These are phyloP conservation scores for Pentamera pediparva DNA, from an alignment of 53 echinoderm and acorn worm species.

Conservation along the genomic window DNA sequence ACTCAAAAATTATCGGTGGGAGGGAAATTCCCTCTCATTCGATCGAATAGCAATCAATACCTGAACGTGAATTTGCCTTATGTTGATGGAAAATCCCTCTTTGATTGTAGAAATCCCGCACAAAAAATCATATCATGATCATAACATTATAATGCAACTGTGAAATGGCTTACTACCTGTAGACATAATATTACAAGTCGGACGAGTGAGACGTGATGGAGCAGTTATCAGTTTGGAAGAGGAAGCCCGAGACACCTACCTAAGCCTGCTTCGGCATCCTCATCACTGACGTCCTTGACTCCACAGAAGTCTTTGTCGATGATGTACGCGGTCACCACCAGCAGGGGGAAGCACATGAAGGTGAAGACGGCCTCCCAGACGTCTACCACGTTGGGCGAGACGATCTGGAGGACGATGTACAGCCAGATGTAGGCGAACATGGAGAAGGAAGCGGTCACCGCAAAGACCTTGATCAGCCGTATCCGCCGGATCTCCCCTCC, in stretches of 20 bases:
- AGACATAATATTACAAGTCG: too few species aligned
- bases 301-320: slow-evolving; percentile 94
- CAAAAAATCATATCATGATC: too few species aligned
- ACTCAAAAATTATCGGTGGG: too few species aligned
- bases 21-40: too few species aligned
- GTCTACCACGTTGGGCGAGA: slow-evolving; percentile 60
- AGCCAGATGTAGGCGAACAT: slow-evolving; percentile 94
- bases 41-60: too few species aligned
- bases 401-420: slow-evolving; percentile 66
- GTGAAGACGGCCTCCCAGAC: slow-evolving; percentile 84
- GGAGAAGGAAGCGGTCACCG: slow-evolving; percentile 69
- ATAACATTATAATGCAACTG: too few species aligned
- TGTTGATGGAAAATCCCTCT: too few species aligned
- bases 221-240: too few species aligned
- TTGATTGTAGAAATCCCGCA: too few species aligned
- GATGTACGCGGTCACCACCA: slow-evolving; percentile 78
- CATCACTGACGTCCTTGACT: slow-evolving; percentile 55
- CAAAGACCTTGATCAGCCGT: slow-evolving; percentile 77
- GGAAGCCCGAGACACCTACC: slow-evolving; percentile 34
- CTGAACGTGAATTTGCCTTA: too few species aligned
- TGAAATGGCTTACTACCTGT: too few species aligned
- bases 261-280: slow-evolving; percentile 72
- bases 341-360: slow-evolving; percentile 82
- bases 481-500: slow-evolving; percentile 58
- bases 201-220: too few species aligned